Base-by-base conservation (phyloP, 2,797 vertebrate species). In the Xenentodon cancila region DNA sequence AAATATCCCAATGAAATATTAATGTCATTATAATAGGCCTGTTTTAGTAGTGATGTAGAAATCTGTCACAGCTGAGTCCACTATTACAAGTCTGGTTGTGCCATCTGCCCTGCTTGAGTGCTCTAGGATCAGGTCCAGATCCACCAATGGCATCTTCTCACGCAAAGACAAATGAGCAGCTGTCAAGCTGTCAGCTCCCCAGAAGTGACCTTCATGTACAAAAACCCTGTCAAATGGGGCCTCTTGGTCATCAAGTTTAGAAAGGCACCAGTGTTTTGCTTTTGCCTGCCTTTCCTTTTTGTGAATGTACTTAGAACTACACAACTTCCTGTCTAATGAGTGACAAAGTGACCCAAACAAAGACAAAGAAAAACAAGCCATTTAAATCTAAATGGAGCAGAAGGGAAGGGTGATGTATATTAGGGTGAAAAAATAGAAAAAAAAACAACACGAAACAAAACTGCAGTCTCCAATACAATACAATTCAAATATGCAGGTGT, bases 161-260 rank as follows among this genome's bases (percentile, higher is more conserved):
- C 87, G 78, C 89, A 84, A 86, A 84, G 79, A 85, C 87, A 89
- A 91, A 91, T 68, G 80, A 91, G 72, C 85, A 84, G 80, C 87
- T 86, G 81, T 88, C 84, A 89, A 83, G 68, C 71, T 82, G 78
- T 89, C 83, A 84, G 62, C 70, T 78, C 57, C 53, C 64, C 52
- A 50, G 54, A 37, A 4, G 19, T 60, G 70, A 84, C 80, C 66
- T 82, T 73, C 72, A 50, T 75, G 66, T 63, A 34, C 27, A 82
- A 74, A 79, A 75, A 82, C 69, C 68, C 57, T 47, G 34, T 80
- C 55, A 73, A 63, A 78, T 50, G 70, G 68, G 71, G 78, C 63
- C 70, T 76, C 77, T 72, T 72, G 69, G 73, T 74, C 77, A 59
- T 82, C 79, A 70, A 22, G 47, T 68, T 32, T 49, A 51, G 63